phyloP scores from a whole-genome alignment of 2,888 invertebrate species.

The Micoletzkya japonica region DNA sequence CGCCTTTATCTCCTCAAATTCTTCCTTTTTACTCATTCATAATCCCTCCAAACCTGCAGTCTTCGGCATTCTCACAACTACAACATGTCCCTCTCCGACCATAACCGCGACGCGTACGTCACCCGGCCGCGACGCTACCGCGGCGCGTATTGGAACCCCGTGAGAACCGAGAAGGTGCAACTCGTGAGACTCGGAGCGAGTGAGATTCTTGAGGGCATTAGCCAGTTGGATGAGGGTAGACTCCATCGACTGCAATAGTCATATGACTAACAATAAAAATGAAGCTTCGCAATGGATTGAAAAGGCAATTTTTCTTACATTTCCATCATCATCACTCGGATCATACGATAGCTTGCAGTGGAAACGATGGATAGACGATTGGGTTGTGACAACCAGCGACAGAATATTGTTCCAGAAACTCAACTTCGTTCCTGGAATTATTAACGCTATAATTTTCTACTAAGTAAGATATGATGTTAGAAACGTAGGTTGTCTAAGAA shows the following conservation, averaged over 20 bases:
- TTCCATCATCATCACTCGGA: slow-evolving; percentile 1
- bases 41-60: neutral
- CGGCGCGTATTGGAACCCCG: slow-evolving; percentile 3
- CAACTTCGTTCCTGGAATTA: slow-evolving; percentile 12
- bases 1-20: neutral
- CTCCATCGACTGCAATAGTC: slow-evolving; percentile 4
- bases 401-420: slow-evolving; percentile 34
- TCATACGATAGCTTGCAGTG: slow-evolving; percentile 30
- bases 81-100: slow-evolving; percentile 23
- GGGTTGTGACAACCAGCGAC: slow-evolving; percentile 54
- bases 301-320: neutral
- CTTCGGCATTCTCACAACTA: slow-evolving; percentile 10
- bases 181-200: slow-evolving; percentile 8
- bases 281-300: neutral
- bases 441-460: neutral
- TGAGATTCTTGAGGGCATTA: neutral
- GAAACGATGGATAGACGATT: slow-evolving; percentile 55
- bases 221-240: slow-evolving; percentile 18
- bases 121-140: slow-evolving; percentile 1
- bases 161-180: slow-evolving; percentile 8
- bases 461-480: neutral
- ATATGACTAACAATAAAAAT: neutral
- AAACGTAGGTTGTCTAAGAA: neutral
- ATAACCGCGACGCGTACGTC: slow-evolving; percentile 10
- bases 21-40: neutral